Conservation (phyloP, 2,888 invertebrate genomes). For the Galeruca laticollis region DNA sequence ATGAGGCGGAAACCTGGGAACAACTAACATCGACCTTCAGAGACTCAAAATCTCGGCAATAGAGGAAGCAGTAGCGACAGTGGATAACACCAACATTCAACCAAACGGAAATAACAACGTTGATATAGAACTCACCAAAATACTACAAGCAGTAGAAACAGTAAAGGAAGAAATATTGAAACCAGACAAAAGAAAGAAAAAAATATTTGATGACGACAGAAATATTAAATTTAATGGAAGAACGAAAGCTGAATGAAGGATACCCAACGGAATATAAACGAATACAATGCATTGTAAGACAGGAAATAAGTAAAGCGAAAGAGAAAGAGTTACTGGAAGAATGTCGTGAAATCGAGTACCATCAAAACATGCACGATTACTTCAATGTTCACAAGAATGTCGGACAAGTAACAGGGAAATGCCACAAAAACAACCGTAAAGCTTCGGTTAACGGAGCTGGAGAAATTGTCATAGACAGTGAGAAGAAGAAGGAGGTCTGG, state of each 20-base stretch:
- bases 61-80: conserved; percentile 16
- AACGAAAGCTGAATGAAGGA: background rate
- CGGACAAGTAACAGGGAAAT: conserved; percentile 17
- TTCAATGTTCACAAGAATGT: conserved; percentile 24
- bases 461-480: conserved; percentile 16
- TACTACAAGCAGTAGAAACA: conserved; percentile 4
- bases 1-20: too few relatives aligned
- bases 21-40: too few relatives aligned
- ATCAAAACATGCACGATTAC: conserved; percentile 21
- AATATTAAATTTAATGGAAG: conserved; percentile 21
- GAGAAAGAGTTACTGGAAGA: conserved; percentile 6
- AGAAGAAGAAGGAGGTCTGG: conserved; percentile 13
- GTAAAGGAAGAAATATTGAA: too few relatives aligned
- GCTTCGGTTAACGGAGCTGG: conserved; percentile 16
- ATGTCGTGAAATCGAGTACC: conserved; percentile 20
- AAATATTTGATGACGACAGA: conserved; percentile 16
- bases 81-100: background rate
- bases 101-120: too few relatives aligned
- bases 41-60: too few relatives aligned
- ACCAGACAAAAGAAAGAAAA: conserved; percentile 18
- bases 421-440: too few relatives aligned
- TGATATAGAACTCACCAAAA: too few relatives aligned
- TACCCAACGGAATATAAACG: too few relatives aligned
- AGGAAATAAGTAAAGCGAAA: conserved; percentile 19
- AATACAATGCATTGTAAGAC: background rate